phyloP scores from a whole-genome alignment of 2,888 invertebrate genomes.

The Calephelis perditalis region DNA sequence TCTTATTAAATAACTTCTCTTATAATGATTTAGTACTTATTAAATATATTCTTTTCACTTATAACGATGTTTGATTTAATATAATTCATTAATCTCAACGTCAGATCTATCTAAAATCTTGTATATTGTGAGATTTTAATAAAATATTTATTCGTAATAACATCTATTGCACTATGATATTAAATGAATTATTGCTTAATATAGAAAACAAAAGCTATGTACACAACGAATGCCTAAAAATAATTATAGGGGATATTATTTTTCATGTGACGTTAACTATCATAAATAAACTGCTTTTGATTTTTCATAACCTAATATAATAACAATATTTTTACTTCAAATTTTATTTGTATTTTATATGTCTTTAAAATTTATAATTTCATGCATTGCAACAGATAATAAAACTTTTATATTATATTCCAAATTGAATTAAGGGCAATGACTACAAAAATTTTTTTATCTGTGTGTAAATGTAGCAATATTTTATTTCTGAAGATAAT shows the following conservation, averaged over 20 bases:
- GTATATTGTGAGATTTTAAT: slow-evolving; percentile 41
- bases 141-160: slow-evolving; percentile 66
- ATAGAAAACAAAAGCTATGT: slow-evolving; percentile 48
- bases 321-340: no score
- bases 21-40: background rate
- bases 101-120: slow-evolving; percentile 67
- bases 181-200: slow-evolving; percentile 58
- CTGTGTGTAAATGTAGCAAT: no score
- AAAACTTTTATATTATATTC: background rate
- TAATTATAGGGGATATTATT: slow-evolving; percentile 32
- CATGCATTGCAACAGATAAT: background rate
- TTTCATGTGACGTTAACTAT: slow-evolving; percentile 19
- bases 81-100: slow-evolving; percentile 63
- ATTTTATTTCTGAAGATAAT: no score
- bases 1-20: background rate
- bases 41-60: slow-evolving; percentile 9
- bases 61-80: slow-evolving; percentile 32
- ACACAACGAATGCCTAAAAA: slow-evolving; percentile 41
- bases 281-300: no score
- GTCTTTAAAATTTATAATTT: background rate
- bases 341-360: background rate
- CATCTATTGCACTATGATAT: slow-evolving; percentile 70
- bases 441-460: no score
- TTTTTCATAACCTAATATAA: no score
- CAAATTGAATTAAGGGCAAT: background rate